phyloP scores from a whole-genome alignment of 2,113 vertebrate genomes.

The Colinus virginianus region DNA sequence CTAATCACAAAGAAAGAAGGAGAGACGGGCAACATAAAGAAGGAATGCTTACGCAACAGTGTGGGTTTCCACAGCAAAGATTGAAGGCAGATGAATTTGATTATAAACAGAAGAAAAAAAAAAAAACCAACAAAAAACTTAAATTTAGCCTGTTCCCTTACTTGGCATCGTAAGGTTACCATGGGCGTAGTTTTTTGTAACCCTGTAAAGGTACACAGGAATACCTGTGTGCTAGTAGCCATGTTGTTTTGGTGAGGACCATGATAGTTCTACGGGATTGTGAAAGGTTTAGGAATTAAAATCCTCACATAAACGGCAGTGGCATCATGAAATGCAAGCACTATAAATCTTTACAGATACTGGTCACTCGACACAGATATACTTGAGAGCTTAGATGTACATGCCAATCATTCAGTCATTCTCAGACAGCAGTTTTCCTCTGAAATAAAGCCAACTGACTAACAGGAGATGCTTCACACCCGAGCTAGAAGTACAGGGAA shows the following conservation, averaged over 20 bases:
- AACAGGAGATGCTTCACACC: background rate
- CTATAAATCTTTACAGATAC: background rate
- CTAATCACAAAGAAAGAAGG: background rate
- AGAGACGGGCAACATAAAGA: background rate
- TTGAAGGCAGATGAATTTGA: background rate
- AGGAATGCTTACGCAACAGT: background rate
- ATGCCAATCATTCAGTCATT: background rate
- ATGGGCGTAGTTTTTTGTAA: background rate
- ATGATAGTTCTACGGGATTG: fast-evolving
- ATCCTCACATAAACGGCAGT: background rate
- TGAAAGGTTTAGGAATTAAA: background rate
- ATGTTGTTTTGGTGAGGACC: background rate
- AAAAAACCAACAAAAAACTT: background rate
- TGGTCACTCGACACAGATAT: background rate
- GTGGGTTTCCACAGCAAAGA: background rate
- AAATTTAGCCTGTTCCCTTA: background rate
- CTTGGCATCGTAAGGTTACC: background rate
- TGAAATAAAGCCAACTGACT: background rate
- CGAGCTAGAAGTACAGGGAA: background rate
- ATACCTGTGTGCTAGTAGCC: background rate
- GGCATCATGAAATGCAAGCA: background rate
- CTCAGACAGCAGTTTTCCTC: background rate
- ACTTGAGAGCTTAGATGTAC: background rate
- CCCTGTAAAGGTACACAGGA: background rate
- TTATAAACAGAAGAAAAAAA: background rate